Percentiles rank a stretch among this genome's conserved stretches.
Evolutionary conservation across 30 jellyfish, hydroid and myxozoan genomes (phyloP).

Genomic region (Pseudorhiza aurosa): DNA sequence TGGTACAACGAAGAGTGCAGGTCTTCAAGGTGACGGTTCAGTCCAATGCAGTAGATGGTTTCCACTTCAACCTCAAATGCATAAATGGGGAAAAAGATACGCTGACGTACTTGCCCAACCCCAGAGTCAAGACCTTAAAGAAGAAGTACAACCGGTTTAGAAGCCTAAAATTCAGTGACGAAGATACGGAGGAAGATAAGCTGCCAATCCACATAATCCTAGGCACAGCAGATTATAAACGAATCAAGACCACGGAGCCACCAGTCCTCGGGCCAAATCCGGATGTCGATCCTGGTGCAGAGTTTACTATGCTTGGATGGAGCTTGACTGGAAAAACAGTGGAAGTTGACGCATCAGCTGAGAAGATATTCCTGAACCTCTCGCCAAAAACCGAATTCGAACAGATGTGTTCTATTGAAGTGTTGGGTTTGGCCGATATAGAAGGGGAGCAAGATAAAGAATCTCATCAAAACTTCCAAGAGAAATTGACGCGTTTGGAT

Average conservation of each 20-base stretch:
- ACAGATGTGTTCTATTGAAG: slow-evolving; percentile 35
- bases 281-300: slow-evolving; percentile 73
- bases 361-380: slow-evolving; percentile 6
- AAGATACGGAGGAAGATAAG: slow-evolving; percentile 42
- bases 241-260: slow-evolving; percentile 64
- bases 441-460: slow-evolving; percentile 36
- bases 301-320: slow-evolving; percentile 73
- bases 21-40: slow-evolving; percentile 22
- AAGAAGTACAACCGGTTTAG: slow-evolving; percentile 26
- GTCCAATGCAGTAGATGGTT: slow-evolving; percentile 33
- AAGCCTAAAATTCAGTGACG: slow-evolving; percentile 40
- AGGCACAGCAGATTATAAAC: slow-evolving; percentile 62
- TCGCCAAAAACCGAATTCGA: slow-evolving; percentile 47
- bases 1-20: slow-evolving; percentile 34
- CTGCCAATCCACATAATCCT: slow-evolving; percentile 64
- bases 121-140: slow-evolving; percentile 30
- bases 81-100: slow-evolving; percentile 45
- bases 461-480: slow-evolving; percentile 48
- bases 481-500: slow-evolving; percentile 22
- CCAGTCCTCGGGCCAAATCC: slow-evolving; percentile 70
- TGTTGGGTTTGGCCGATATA: slow-evolving; percentile 46
- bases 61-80: slow-evolving; percentile 13
- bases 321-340: slow-evolving; percentile 56
- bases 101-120: slow-evolving; percentile 43
- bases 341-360: slow-evolving; percentile 28